A percentile compares a stretch with the other conserved stretches of the same genome.
phyloP scores from a whole-genome alignment of 1,140 invertebrate species.

The Formica selysi region DNA sequence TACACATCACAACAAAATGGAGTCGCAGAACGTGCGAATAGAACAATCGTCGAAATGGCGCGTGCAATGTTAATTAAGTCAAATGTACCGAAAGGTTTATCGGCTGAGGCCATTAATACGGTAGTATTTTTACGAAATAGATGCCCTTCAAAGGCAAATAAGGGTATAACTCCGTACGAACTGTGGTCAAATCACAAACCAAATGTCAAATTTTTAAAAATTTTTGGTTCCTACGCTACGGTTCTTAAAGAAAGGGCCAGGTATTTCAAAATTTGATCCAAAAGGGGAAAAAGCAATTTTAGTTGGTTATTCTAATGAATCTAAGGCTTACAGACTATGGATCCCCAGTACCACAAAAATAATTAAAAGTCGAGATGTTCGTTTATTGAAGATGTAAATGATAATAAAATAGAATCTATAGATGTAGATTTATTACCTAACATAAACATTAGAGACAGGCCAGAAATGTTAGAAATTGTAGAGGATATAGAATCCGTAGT shows the following conservation, averaged over 20 bases:
- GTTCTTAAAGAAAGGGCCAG: conserved; percentile 64
- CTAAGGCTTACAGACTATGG: conserved; percentile 55
- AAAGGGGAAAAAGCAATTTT: conserved; percentile 30
- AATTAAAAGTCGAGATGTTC: conserved; percentile 23
- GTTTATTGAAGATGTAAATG: conserved; percentile 10
- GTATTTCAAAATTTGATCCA: conserved; percentile 73
- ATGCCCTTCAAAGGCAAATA: conserved; percentile 55
- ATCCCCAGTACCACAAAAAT: not conserved
- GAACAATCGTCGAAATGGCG: conserved; percentile 73
- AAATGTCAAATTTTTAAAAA: conserved; percentile 69
- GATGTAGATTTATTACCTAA: not conserved
- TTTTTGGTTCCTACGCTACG: conserved; percentile 74
- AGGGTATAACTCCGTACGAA: conserved; percentile 63
- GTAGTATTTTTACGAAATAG: conserved; percentile 44
- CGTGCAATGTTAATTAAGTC: conserved; percentile 66
- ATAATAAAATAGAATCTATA: not conserved
- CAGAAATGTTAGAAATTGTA: not conserved
- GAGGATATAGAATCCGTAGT: not conserved
- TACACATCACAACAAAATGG: conserved; percentile 58
- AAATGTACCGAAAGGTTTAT: conserved; percentile 25
- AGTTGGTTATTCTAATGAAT: conserved; percentile 46
- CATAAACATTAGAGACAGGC: not conserved
- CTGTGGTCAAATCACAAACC: conserved; percentile 49
- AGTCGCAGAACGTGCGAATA: conserved; percentile 69
- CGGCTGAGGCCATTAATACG: conserved; percentile 38